Base-by-base conservation (phyloP, 2,797 vertebrate species). In the Pangasius macronema region DNA sequence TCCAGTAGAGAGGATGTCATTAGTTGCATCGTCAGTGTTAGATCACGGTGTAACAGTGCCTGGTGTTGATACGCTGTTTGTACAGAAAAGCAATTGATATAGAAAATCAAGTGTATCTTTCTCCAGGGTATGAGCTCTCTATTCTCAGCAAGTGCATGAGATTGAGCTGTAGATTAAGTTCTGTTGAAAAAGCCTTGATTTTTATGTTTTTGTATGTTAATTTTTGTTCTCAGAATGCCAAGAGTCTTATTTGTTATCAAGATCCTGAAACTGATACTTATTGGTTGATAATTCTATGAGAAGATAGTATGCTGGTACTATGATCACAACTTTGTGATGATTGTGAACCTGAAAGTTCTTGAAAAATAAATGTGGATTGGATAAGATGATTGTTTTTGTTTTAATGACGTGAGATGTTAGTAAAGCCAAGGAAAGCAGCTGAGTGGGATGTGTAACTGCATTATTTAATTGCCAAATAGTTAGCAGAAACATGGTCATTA, bases 61-160 rank as follows among this genome's bases (percentile, higher is more conserved):
- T 86, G 81, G 61, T 83, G 83, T 72, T 89, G 70, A 89, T 87
- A 81, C 84, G 82, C 67, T 82, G 75, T 80, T 57, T 75, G 39
- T 73, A 63, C 24, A 53, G 83, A 87, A 87, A 91, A 90, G 90
- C 83, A 85, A 90, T 91, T 20, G 6, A 42, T 42, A 42, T 42
- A 42, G 42, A 42, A 6, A 83, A 89, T 84, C 85, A 87, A 90
- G 77, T 63, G 79, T 82, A 75, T 86, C 46, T 82, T 42, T 27
- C 53, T 75, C 80, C 57, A 39, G 85, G 88, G 79, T 59, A 70
- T 82, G 75, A 75, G 27, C 20, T 65, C 24, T 33, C 39, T 85
- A 88, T 88, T 65, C 55, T n/a, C 61, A 59, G 59, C 63, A 24
- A 85, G 83, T 73, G 42, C 82, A 86, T 75, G 73, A 82, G 80